Conservation (phyloP, 1,140 invertebrate species). For the Bombus cullumanus region DNA sequence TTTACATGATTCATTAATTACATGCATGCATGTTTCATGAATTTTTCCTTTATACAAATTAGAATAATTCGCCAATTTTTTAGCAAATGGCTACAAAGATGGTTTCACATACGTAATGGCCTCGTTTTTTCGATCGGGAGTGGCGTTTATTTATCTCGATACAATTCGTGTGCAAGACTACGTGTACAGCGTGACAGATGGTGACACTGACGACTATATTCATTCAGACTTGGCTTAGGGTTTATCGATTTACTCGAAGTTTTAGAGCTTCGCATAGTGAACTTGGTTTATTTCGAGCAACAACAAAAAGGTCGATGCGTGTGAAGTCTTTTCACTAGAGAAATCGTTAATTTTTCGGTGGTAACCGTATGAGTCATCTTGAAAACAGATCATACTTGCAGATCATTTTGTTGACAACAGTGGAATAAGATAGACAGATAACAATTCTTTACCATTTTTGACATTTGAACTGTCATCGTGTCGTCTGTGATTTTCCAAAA, state of each 20-base stretch:
- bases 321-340: background rate
- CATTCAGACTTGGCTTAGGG: constrained; percentile 44
- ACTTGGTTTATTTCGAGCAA: constrained; percentile 22
- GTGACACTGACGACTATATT: constrained; percentile 35
- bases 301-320: background rate
- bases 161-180: background rate
- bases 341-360: background rate
- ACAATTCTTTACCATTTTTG: constrained; percentile 16
- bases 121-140: constrained; percentile 4
- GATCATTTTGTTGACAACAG: constrained; percentile 50
- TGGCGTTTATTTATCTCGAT: constrained; percentile 5
- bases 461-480: background rate
- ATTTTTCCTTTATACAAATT: background rate
- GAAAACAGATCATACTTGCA: constrained; percentile 11
- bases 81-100: background rate
- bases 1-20: background rate
- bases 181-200: constrained; percentile 7
- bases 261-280: constrained; percentile 23
- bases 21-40: background rate
- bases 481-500: background rate
- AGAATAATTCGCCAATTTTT: background rate
- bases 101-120: constrained; percentile 40
- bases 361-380: constrained; percentile 46
- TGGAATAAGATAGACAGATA: background rate
- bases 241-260: constrained; percentile 53